A percentile compares a stretch with the other conserved stretches of the same genome.
phyloP scores from a whole-genome alignment of 2,113 vertebrate genomes.

The Cyrtonyx montezumae region DNA sequence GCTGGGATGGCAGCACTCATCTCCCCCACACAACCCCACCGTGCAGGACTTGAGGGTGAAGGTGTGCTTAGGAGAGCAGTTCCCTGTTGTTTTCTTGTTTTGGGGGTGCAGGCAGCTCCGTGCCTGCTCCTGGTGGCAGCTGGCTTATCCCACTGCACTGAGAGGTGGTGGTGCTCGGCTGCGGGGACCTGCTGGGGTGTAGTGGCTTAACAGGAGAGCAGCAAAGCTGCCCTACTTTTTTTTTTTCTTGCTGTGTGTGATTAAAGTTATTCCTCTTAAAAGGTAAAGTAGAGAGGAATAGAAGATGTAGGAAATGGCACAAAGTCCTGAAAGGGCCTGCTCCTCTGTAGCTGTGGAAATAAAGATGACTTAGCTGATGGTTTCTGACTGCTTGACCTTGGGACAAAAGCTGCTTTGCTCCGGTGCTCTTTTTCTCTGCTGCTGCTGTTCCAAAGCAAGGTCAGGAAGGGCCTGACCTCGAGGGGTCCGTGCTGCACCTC shows the following conservation, averaged over 20 bases:
- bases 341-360: not conserved
- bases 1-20: not conserved
- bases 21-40: not conserved
- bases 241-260: not conserved
- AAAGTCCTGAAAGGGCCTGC: not conserved
- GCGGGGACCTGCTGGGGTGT: rapidly evolving
- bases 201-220: not conserved
- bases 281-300: not conserved
- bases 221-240: not conserved
- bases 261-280: not conserved
- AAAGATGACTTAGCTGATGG: not conserved
- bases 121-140: rapidly evolving
- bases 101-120: not conserved
- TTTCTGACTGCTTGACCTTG: not conserved
- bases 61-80: rapidly evolving
- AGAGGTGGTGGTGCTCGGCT: not conserved
- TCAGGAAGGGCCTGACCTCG: not conserved
- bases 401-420: not conserved
- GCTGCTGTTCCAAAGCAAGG: not conserved
- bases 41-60: not conserved
- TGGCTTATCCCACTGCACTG: not conserved
- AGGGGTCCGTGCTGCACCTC: not conserved
- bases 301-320: not conserved
- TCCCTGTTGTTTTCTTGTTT: not conserved
- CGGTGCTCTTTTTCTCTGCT: too few species aligned